Base-by-base conservation (phyloP, 1,140 invertebrate species). In the Drosophila chauvacae region DNA sequence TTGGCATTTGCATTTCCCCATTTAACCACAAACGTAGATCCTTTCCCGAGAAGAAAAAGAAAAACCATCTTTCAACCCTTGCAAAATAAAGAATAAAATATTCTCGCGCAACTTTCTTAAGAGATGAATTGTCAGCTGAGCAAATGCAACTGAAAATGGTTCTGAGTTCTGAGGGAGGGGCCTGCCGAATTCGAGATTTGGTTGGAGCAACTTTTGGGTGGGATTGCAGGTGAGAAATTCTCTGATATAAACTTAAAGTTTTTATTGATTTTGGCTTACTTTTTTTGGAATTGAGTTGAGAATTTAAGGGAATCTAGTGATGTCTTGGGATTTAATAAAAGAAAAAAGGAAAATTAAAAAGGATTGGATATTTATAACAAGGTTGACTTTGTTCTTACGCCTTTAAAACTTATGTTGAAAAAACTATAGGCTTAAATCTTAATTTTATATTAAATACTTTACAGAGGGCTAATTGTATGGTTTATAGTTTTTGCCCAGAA, bases 1-100 rank as follows among this genome's bases (percentile, higher is more conserved):
- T 37, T 26, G 47, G 51, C 44, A 82, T 82, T 79, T 85, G 81
- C 77, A 85, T 84, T 73, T 71, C 55, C 66, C 42, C 35, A n/a
- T 16, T 45, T 71, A 71, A 59, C 65, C 51, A 56, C 57, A 53
- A 45, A 28, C 41, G 20, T 28, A 35, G 35, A 56, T 39, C 11
- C 44, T 16, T 28, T 16, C n/a, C 35, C 51, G 23, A 57, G 42
- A 41, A 35, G 45, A 61, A 51, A 16, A 16, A 14, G 20, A 37
- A 33, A 53, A 64, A 37, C 39, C 35, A 57, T 28, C 33, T 48
- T 39, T 20, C 42, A 68, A 9, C 13, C 59, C 20, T 16, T 39
- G 33, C 26, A 20, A 53, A 59, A 51, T 26, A 41, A 73, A 33
- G 33, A 51, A 26, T 41, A 64, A 50, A 44, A 47, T 75, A 50